A percentile compares a stretch with the other conserved stretches of the same genome.
These are phyloP conservation scores for Dorcus hopei DNA, from an alignment of 2,888 invertebrate genomes.

Conservation along the genomic window DNA sequence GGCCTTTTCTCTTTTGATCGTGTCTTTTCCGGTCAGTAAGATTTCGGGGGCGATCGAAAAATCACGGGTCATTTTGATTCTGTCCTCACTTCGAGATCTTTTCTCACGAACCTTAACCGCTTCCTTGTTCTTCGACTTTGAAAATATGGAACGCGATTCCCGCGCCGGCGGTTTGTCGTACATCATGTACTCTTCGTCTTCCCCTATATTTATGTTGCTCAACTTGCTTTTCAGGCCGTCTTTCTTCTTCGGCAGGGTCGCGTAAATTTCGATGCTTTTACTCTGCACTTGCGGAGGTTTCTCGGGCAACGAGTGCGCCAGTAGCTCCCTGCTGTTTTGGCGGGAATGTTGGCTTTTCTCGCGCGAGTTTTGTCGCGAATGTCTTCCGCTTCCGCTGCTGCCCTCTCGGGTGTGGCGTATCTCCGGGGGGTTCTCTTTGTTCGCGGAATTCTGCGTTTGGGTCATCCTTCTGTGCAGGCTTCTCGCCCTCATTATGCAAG, in stretches of 20 bases:
- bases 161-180: conserved; percentile 66
- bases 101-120: conserved; percentile 72
- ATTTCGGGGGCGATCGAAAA: conserved; percentile 61
- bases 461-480: conserved; percentile 79
- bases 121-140: conserved; percentile 67
- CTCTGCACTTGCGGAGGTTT: conserved; percentile 36
- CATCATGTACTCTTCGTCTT: conserved; percentile 66
- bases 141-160: conserved; percentile 66
- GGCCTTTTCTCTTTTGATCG: conserved; percentile 53
- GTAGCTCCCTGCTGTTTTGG: conserved; percentile 60
- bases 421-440: conserved; percentile 61
- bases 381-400: conserved; percentile 68
- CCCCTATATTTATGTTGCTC: conserved; percentile 62
- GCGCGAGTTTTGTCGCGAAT: conserved; percentile 70
- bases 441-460: conserved; percentile 49
- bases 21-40: conserved; percentile 45
- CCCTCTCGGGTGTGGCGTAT: conserved; percentile 71
- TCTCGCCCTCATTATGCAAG: conserved; percentile 87
- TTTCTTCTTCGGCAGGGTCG: conserved; percentile 86
- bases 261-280: conserved; percentile 85
- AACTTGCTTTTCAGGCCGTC: conserved; percentile 62
- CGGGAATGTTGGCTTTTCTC: conserved; percentile 64
- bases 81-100: conserved; percentile 78
- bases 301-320: conserved; percentile 33
- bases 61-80: conserved; percentile 74